Percentiles rank a stretch among this genome's conserved stretches.
phyloP scores from a whole-genome alignment of 2,888 invertebrate genomes.

The Anodontia alba region DNA sequence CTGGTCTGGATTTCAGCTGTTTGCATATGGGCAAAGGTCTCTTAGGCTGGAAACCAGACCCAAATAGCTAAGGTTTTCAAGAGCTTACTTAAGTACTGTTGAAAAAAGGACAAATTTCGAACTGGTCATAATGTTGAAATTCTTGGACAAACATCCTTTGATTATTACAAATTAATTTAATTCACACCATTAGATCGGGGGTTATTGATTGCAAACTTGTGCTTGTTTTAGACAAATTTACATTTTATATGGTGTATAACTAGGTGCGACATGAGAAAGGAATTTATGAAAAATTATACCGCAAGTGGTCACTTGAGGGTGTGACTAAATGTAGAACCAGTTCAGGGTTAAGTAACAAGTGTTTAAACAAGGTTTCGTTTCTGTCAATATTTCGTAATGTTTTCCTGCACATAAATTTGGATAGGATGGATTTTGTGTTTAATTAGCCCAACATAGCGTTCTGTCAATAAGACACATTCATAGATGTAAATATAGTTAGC shows the following conservation, averaged over 20 bases:
- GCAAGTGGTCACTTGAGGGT: slow-evolving; percentile 34
- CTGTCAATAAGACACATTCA: slow-evolving; percentile 53
- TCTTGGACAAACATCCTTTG: not conserved
- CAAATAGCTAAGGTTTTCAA: not conserved
- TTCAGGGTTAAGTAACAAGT: slow-evolving; percentile 57
- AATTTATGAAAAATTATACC: not conserved
- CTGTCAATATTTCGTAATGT: slow-evolving; percentile 63
- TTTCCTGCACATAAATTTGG: slow-evolving; percentile 57
- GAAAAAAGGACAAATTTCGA: not conserved
- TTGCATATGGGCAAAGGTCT: too few species aligned
- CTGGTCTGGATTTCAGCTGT: too few species aligned
- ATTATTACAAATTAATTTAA: slow-evolving; percentile 12
- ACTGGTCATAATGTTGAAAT: slow-evolving; percentile 11
- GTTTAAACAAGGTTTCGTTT: slow-evolving; percentile 55
- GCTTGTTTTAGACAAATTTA: slow-evolving; percentile 19
- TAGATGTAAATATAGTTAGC: slow-evolving; percentile 47
- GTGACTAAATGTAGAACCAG: slow-evolving; percentile 17
- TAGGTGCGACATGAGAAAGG: not conserved
- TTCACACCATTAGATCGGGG: slow-evolving; percentile 6
- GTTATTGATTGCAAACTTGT: not conserved
- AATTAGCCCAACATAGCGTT: slow-evolving; percentile 57
- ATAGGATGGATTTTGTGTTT: slow-evolving; percentile 64
- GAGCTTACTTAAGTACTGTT: not conserved
- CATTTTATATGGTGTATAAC: not conserved
- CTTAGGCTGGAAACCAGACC: too few species aligned